phyloP scores from a whole-genome alignment of 92 coral and sea anemone genomes.

The Heteractis magnifica region DNA sequence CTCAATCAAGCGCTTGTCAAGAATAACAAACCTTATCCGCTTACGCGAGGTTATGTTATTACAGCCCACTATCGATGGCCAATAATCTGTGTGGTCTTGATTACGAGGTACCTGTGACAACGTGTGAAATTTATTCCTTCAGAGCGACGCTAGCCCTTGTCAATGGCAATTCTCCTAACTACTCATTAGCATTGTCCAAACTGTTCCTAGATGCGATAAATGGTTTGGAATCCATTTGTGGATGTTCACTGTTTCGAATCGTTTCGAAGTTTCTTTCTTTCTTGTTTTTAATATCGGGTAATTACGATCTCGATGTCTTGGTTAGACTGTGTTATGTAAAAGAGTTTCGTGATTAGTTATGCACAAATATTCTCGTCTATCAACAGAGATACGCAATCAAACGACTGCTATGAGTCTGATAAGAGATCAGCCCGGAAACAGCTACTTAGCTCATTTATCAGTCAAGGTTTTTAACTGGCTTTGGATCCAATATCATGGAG shows the following conservation, averaged over 20 bases:
- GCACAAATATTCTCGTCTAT: background rate
- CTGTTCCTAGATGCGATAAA: background rate
- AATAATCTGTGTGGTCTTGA: constrained; percentile 3
- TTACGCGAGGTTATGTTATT: constrained; percentile 2
- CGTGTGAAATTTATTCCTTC: background rate
- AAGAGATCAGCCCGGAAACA: constrained; percentile 16
- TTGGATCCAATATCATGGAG: background rate
- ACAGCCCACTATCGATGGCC: background rate
- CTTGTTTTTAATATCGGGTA: background rate
- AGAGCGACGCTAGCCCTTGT: background rate
- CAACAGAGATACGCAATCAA: constrained; percentile 6
- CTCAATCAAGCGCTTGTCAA: constrained; percentile 13
- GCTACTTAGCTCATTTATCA: background rate
- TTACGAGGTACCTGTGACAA: background rate
- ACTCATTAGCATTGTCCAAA: background rate
- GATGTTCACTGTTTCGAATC: background rate
- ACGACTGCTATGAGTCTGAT: background rate
- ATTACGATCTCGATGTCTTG: background rate
- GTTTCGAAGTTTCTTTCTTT: background rate
- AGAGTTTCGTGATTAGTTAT: background rate
- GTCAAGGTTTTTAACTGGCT: constrained; percentile 3
- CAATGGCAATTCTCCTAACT: background rate
- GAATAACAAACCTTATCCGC: constrained; percentile 2
- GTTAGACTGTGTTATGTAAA: background rate
- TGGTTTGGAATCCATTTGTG: background rate